phyloP scores from a whole-genome alignment of 1,140 invertebrate species.

The Lerema accius region DNA sequence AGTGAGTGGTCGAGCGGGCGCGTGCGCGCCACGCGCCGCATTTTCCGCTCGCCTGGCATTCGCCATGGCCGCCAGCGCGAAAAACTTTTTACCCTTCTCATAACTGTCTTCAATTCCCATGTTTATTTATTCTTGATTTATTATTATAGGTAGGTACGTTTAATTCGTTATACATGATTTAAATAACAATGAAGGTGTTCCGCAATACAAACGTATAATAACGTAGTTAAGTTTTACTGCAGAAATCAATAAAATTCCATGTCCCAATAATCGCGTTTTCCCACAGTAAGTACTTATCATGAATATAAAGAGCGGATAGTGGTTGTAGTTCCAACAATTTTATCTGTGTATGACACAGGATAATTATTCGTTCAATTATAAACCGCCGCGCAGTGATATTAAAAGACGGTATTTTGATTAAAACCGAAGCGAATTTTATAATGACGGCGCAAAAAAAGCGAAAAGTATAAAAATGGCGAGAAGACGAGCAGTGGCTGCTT shows the following conservation, averaged over 20 bases:
- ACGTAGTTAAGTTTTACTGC: too few relatives aligned
- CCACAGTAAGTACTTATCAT: too few relatives aligned
- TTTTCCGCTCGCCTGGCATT: slow-evolving; percentile 29
- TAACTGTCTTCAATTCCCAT: too few relatives aligned
- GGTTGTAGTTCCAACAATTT: slow-evolving; percentile 44
- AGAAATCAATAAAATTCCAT: too few relatives aligned
- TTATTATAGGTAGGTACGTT: too few relatives aligned
- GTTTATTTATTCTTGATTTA: too few relatives aligned
- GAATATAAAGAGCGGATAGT: too few relatives aligned
- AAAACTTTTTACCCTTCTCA: neutral
- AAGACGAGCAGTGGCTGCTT: slow-evolving; percentile 57
- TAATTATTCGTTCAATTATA: slow-evolving; percentile 70
- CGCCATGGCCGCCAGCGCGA: slow-evolving; percentile 4
- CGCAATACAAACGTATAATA: too few relatives aligned
- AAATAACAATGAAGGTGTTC: too few relatives aligned
- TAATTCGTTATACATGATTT: too few relatives aligned
- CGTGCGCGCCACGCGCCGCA: slow-evolving; percentile 46
- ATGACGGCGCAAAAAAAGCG: slow-evolving; percentile 59
- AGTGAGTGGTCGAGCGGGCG: slow-evolving; percentile 14
- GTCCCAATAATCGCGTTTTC: too few relatives aligned
- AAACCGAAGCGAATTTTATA: slow-evolving; percentile 66
- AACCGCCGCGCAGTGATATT: slow-evolving; percentile 55
- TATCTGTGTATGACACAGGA: slow-evolving; percentile 59
- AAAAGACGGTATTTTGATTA: slow-evolving; percentile 72
- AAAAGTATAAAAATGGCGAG: slow-evolving; percentile 64